Conservation (phyloP, 2,888 invertebrate species). For the Biston betularia region DNA sequence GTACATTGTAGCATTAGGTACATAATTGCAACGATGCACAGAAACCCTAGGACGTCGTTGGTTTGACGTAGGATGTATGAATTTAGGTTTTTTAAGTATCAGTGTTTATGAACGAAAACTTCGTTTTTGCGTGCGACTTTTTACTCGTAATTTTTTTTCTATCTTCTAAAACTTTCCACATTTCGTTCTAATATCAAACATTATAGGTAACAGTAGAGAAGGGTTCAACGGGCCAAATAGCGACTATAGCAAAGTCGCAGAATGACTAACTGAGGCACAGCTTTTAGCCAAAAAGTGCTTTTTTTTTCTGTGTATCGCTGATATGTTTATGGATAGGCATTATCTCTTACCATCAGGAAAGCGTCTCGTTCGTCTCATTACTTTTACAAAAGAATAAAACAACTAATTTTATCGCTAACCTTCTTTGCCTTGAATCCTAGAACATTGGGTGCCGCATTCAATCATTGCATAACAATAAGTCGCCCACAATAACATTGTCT, state of each 20-base stretch:
- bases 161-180: neutral
- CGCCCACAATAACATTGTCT: conserved; percentile 39
- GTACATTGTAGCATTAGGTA: too few relatives aligned
- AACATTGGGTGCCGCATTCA: conserved; percentile 41
- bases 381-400: too few relatives aligned
- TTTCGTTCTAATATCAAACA: neutral
- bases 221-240: neutral
- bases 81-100: too few relatives aligned
- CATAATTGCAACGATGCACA: too few relatives aligned
- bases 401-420: conserved; percentile 12
- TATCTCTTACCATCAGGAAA: too few relatives aligned
- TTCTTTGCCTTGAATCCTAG: conserved; percentile 16
- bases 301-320: too few relatives aligned
- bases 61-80: too few relatives aligned
- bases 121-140: neutral
- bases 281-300: too few relatives aligned
- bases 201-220: neutral
- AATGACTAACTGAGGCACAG: neutral
- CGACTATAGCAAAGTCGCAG: neutral
- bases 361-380: too few relatives aligned
- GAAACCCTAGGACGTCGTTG: too few relatives aligned
- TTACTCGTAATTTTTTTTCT: neutral
- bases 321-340: too few relatives aligned
- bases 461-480: conserved; percentile 45
- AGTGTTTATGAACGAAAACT: too few relatives aligned